Evolutionary conservation across 2,113 vertebrate genomes (phyloP), one percentile per base, ranked within the genome.

Genomic region (Aythya baeri): DNA sequence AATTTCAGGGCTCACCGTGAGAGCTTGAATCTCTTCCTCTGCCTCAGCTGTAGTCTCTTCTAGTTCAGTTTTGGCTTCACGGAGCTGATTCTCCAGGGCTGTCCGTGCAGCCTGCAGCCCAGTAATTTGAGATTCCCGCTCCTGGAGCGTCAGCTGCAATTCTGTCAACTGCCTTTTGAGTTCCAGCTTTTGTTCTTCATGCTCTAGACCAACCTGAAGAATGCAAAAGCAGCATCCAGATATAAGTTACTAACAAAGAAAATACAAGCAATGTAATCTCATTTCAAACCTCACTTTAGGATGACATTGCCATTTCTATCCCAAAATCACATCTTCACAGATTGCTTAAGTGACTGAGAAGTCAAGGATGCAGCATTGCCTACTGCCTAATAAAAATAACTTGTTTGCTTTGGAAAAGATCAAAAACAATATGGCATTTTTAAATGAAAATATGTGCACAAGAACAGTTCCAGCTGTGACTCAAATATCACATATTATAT

Each of bases 1-100:
- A 34, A 43, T 26, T 9, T 34, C 15, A 38, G 41, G 54, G 91
- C 98, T 98, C 95, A 99, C 99, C 98, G 99, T 98, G 89, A 99
- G 98, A 2, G 99, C 99, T 49, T 99, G 99, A 90, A 99, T 99
- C 98, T 99, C 99, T 83, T 99, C 99, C 91, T 99, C 99, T 1
- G 99, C 99, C 90, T 99, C 99, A 0, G 99, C 99, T 0, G 99
- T 99, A 1, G 99, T 99, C 93, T 99, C 99, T 87, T 99, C 99
- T 83, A 99, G 98, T 95, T 99, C 99, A 0, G 99, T 99, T 98
- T 99, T 99, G 59, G 99, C 99, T 86, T 99, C 99, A 3, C 99
- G 99, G 32, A 99, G 99, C 71, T 99, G 99, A 84, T 89, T 99
- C 96, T 99, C 99, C 96, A 99, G 97, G n/a, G 99, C 98, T 2